These are phyloP conservation scores for Azemiops feae DNA, from an alignment of 2,113 vertebrate genomes.

Conservation along the genomic window DNA sequence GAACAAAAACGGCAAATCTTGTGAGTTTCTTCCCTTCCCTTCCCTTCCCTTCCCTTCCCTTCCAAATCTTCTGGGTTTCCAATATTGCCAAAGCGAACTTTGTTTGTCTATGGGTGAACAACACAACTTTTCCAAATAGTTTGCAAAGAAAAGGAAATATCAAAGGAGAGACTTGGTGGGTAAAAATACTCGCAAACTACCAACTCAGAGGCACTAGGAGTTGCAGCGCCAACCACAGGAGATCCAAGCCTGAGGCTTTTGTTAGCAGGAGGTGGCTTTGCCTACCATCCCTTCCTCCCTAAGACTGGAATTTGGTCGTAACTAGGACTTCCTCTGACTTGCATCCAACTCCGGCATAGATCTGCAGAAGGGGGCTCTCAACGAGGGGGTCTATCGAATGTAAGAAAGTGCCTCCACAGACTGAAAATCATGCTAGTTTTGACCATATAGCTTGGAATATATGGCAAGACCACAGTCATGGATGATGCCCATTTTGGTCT, in stretches of 20 bases:
- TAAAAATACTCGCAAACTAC: not conserved
- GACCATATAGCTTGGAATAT: no score
- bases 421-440: not conserved
- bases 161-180: not conserved
- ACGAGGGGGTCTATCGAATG: no score
- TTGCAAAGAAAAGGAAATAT: not conserved
- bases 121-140: not conserved
- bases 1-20: not conserved
- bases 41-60: no score
- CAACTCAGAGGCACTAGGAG: not conserved
- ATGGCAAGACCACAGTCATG: not conserved
- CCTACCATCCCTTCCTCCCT: fast-evolving
- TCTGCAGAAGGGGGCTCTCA: not conserved
- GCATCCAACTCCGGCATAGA: not conserved
- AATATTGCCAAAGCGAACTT: not conserved
- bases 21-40: not conserved
- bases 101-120: not conserved
- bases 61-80: not conserved
- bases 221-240: not conserved
- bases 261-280: not conserved
- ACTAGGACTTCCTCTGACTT: not conserved
- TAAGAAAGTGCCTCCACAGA: not conserved
- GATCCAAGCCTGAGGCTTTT: not conserved
- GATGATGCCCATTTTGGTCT: not conserved
- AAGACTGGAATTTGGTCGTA: not conserved